Evolutionary conservation across 1,140 invertebrate genomes (phyloP).

Genomic region (Thereuonema tuberculata): DNA sequence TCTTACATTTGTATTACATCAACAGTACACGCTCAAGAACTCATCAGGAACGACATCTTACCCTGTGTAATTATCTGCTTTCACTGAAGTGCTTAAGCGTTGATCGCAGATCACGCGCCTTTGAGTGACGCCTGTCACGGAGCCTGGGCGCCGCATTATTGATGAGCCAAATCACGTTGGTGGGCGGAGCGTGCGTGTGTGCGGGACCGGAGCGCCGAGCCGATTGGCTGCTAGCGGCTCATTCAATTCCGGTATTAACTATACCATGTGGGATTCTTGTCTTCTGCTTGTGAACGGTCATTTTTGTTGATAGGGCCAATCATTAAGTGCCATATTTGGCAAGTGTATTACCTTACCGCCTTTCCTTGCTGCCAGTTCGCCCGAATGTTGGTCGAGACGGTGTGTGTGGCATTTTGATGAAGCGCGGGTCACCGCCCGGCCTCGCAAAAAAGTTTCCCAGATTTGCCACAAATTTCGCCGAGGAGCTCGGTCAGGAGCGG

Average conservation of each 20-base stretch:
- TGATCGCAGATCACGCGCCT: constrained; percentile 16
- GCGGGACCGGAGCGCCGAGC: not conserved
- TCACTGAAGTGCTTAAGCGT: constrained; percentile 6
- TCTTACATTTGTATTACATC: constrained; percentile 22
- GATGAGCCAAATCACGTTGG: constrained; percentile 1
- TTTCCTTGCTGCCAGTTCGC: constrained; percentile 16
- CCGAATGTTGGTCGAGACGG: not conserved
- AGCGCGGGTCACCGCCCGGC: not conserved
- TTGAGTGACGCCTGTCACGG: constrained; percentile 20
- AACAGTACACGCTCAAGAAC: constrained; percentile 21
- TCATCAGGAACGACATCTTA: constrained; percentile 19
- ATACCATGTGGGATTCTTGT: constrained; percentile 23
- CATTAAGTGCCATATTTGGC: constrained; percentile 25
- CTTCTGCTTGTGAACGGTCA: constrained; percentile 19
- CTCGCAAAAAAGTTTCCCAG: not conserved
- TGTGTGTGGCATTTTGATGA: not conserved
- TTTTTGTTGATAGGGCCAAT: constrained; percentile 29
- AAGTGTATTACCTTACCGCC: constrained; percentile 23
- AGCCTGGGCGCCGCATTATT: constrained; percentile 2
- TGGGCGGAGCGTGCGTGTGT: constrained; percentile 10
- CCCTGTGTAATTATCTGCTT: constrained; percentile 21
- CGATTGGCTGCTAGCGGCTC: no score
- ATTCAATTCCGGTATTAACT: constrained; percentile 15
- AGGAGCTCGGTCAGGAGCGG: not conserved
- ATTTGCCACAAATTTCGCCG: not conserved